Evolutionary conservation across 2,113 vertebrate species (phyloP), one percentile per base, ranked within the genome.

Genomic region (Stigmatopora argus): DNA sequence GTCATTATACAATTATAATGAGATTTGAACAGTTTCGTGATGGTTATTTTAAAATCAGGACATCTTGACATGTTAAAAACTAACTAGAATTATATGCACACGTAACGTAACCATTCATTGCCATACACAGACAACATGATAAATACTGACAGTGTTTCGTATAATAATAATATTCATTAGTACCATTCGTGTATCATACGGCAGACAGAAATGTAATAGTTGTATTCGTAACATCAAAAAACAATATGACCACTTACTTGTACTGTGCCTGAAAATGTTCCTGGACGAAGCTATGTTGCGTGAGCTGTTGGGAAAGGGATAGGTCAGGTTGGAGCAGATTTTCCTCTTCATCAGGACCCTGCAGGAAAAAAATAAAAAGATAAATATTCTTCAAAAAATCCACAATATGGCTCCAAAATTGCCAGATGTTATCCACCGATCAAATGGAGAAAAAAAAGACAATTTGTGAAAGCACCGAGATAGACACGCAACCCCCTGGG

Each of bases 261-360:
- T 92, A 92, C 74, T 90, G 91, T 11, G 91, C 91, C 82, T 92
- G 91, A 74, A 92, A 92, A 67, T 89, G 91, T 48, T 90, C 87
- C 81, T 91, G 88, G 67, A 92, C 89, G 59, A 92, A 92, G 84
- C 91, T 92, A 85, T 87, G 82, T 63, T 77, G 86, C 64, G 70
- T 69, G 46, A 73, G 65, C 78, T 85, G 83, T 67, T 81, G 82
- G 58, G 78, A 63, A 72, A 67, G 74, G 62, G 70, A 71, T 12
- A 52, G 70, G 56, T 85, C 86, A 1, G 83, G 66, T 55, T 31
- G 67, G 4, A 15, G 46, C 41, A 31, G 63, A 53, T 88, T 87
- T 55, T 86, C 81, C 3, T 65, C 71, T 78, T 82, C 88, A 45
- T 53, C 55, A 21, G 77, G 73, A 64, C 48, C 83, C 90, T 92